Evolutionary conservation across 2,797 vertebrate genomes (phyloP).

Genomic region (Coregonus sp.): DNA sequence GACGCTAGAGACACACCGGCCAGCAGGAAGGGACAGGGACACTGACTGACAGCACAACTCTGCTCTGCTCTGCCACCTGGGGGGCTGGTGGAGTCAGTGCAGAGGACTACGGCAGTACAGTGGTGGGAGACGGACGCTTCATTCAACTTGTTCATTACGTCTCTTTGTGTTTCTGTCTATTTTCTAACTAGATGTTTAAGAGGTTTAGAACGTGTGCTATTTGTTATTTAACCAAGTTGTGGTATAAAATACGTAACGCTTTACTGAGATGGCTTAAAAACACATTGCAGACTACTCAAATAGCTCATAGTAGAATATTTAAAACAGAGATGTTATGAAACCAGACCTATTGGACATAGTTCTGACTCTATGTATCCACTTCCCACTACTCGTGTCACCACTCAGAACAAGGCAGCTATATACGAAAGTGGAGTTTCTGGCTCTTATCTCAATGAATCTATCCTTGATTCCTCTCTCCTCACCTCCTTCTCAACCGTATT

Average conservation of each 20-base stretch:
- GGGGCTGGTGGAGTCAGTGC: conserved; percentile 38
- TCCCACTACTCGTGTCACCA: no score
- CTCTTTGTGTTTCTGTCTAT: no score
- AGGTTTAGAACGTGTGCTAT: neutral
- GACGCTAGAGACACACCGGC: neutral
- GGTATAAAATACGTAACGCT: neutral
- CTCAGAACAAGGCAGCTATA: no score
- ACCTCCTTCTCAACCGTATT: no score
- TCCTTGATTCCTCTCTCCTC: no score
- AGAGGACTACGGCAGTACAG: neutral
- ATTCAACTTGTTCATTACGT: neutral
- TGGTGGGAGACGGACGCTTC: neutral
- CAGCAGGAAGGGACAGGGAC: neutral
- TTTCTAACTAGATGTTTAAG: neutral
- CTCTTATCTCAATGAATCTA: no score
- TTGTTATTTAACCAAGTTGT: conserved; percentile 5
- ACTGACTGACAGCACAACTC: conserved; percentile 11
- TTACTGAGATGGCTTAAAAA: neutral
- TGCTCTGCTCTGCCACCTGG: conserved; percentile 40
- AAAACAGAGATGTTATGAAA: no score
- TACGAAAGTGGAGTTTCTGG: no score
- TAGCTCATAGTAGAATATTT: neutral
- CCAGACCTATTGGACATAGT: no score
- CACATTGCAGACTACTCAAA: neutral
- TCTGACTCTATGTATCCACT: no score